phyloP scores from a whole-genome alignment of 2,888 invertebrate genomes.

The Polylopha cassiicola region DNA sequence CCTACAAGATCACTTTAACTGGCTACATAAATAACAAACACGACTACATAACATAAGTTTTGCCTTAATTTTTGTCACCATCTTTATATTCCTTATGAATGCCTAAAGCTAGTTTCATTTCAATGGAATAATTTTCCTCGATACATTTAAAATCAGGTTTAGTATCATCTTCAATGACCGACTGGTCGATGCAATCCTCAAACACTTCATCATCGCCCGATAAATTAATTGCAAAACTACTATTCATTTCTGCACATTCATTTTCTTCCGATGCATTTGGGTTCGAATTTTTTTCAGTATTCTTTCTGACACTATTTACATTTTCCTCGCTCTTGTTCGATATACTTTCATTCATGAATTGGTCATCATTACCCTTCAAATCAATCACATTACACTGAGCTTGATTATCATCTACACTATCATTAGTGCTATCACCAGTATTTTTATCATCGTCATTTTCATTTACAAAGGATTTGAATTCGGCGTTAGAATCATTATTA shows the following conservation, averaged over 20 bases:
- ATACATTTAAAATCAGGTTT: constrained; percentile 37
- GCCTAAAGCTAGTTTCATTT: constrained; percentile 64
- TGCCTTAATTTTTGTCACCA: constrained; percentile 1
- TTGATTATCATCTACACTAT: constrained; percentile 3
- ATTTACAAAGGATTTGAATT: constrained; percentile 27
- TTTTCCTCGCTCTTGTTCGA: constrained; percentile 16
- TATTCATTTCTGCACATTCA: too few species aligned
- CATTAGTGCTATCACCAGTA: constrained; percentile 7
- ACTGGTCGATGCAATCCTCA: constrained; percentile 56
- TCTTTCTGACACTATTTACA: constrained; percentile 18
- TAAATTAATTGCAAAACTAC: constrained; percentile 5
- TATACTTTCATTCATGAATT: constrained; percentile 8
- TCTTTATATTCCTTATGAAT: constrained; percentile 34
- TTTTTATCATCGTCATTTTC: constrained; percentile 20
- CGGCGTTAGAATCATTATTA: constrained; percentile 33
- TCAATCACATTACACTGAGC: constrained; percentile 3
- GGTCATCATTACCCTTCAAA: constrained; percentile 10
- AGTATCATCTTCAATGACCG: constrained; percentile 22
- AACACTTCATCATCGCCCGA: constrained; percentile 44
- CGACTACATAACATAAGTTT: too few species aligned
- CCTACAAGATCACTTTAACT: too few species aligned
- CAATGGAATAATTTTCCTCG: constrained; percentile 56
- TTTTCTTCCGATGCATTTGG: too few species aligned
- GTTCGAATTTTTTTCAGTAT: constrained; percentile 13
- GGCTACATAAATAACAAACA: too few species aligned